Conservation (phyloP, 2,888 invertebrate species). For the Labia minor region DNA sequence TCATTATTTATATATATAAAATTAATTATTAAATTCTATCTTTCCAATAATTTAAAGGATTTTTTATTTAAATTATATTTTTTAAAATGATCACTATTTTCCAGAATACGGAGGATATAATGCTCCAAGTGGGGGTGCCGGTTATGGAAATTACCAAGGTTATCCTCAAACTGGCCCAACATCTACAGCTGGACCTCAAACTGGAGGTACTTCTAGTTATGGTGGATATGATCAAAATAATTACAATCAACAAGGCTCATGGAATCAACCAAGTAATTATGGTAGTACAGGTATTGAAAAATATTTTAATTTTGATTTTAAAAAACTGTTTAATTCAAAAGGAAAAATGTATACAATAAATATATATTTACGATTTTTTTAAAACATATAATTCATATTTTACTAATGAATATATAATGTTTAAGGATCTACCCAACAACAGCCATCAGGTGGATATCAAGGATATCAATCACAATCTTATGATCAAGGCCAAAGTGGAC, state of each 20-base stretch:
- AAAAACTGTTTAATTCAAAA: no score
- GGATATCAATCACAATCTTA: conserved; percentile 24
- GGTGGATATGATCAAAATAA: conserved; percentile 23
- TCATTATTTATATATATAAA: no score
- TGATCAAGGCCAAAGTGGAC: conserved; percentile 29
- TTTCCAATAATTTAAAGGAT: not conserved
- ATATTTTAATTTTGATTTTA: not conserved
- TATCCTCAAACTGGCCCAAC: conserved; percentile 27
- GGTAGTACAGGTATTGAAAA: not conserved
- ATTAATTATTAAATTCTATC: no score
- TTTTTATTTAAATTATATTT: no score
- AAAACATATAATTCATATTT: no score
- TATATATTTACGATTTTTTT: no score
- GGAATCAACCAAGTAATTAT: not conserved
- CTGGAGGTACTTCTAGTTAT: conserved; percentile 24
- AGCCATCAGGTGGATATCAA: conserved; percentile 23
- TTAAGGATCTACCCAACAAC: conserved; percentile 19
- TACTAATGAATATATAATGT: no score
- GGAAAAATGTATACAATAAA: no score
- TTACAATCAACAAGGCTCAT: conserved; percentile 21
- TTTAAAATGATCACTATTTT: no score
- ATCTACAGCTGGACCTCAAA: conserved; percentile 21
- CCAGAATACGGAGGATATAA: conserved; percentile 27
- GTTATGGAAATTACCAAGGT: conserved; percentile 26
- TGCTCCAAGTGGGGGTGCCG: conserved; percentile 22